phyloP scores from a whole-genome alignment of 2,113 vertebrate genomes.

The Grammomys dolichurus region DNA sequence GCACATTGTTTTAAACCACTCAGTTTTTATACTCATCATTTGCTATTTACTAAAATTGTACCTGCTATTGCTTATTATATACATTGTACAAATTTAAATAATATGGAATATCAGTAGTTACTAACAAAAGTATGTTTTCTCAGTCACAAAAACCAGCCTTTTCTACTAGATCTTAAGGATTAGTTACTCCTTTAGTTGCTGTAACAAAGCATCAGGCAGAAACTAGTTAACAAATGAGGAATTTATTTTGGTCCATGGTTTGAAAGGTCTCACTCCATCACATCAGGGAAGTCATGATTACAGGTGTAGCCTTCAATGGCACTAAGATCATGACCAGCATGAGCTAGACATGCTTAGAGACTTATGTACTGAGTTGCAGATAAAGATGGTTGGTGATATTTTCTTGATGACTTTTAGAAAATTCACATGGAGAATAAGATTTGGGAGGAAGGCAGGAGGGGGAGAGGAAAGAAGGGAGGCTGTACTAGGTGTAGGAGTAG shows the following conservation, averaged over 20 bases:
- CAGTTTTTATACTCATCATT: neutral
- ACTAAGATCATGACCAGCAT: neutral
- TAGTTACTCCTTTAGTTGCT: neutral
- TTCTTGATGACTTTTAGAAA: neutral
- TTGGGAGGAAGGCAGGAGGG: too few species aligned
- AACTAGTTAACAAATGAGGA: neutral
- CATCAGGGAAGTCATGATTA: neutral
- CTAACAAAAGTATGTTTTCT: neutral
- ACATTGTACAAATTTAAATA: neutral
- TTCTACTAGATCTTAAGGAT: neutral
- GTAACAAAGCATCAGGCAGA: neutral
- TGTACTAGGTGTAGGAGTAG: too few species aligned
- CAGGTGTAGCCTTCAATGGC: neutral
- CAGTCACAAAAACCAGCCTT: neutral
- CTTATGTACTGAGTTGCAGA: neutral
- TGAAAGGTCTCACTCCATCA: neutral
- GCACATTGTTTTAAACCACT: neutral
- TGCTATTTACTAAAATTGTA: neutral
- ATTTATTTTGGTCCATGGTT: neutral
- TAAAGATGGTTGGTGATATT: neutral
- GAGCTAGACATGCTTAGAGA: neutral
- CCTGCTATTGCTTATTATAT: neutral
- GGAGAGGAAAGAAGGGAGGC: too few species aligned
- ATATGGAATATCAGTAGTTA: neutral
- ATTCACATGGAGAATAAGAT: neutral